Base-by-base conservation (phyloP, 2,888 invertebrate species). In the Caenorhabditis sp. region DNA sequence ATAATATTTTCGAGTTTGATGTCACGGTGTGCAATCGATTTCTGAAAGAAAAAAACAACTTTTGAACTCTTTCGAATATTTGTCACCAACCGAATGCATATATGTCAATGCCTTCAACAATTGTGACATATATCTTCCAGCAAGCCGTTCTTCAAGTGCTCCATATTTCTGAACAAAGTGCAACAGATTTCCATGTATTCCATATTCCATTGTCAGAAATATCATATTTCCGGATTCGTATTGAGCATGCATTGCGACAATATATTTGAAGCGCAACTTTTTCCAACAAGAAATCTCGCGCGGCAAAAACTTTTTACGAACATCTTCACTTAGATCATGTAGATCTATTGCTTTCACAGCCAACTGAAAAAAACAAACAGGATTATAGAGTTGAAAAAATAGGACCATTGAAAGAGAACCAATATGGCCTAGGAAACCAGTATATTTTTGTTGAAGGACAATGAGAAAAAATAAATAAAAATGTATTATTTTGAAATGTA, bases 1-100 rank as follows among this genome's bases (percentile, higher is more conserved):
- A 90, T 84, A 73, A 90, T 89, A 81, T 90, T 90, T 79, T 90
- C 90, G 50, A 90, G 85, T 79, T 90, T 90, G 58, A 90, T 81
- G 77, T 90, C 90, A n/a, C 90, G 80, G 77, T 90, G 90, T 1
- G 89, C 87, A 17, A 90, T 88, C 66, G 87, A 85, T 58, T 77
- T 81, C 60, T 81, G 62, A 53, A 66, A 63, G 6, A 21, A 66
- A 49, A 58, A 37, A 17, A 36, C 36, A 36, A 36, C 27, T 17
- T 36, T 26, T 14, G 36, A 12, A 31, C 10, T 21, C 8, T 23
- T 36, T 17, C 12, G 26, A 26, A 6, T 36, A 12, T 14, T 24
- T 37, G 17, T 31, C 5, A 27, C 23, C 12, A 5, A 79, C 79
- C 51, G 85, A 84, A 72, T 90, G 90, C 62, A 90, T 83, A 75